Base-by-base conservation (phyloP, 1,140 invertebrate genomes). In the Agraylea sexmaculata region DNA sequence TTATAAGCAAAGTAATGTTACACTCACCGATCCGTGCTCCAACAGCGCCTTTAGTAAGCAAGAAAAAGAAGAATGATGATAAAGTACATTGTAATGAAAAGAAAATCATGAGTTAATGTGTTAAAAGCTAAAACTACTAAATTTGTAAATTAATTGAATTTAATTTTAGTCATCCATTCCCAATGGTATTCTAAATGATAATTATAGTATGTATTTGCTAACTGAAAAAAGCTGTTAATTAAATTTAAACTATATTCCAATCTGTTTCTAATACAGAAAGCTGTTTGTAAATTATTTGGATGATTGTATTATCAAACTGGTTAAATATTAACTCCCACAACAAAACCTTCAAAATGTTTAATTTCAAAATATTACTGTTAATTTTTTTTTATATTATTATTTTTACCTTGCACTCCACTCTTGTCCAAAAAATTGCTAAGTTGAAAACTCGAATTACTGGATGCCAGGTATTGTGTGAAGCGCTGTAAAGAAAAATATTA, bases 401-500 rank as follows among this genome's bases (percentile, higher is more conserved):
- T 61, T 60, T 71, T 75, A 93, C 89, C 88, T 87, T 90, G 86
- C 42, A 88, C 80, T 59, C 85, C 86, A 58, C 87, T 86, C 69
- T 97, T 98, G 66, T 99, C 95, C 58, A 95, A 70, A 66, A 97
- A 99, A 74, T 83, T 90, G 63, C 83, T 87, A 55, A 98, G 78
- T 71, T 97, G 93, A 75, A 99, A 97, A 53, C 89, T 92, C 63
- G 92, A 95, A 73, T 98, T 99, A 70, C 90, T 97, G 46, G 94
- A 98, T 37, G 95, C 95, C 62, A 99, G 73, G 70, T 96, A 99
- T 73, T 99, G 95, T 60, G 92, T 97, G 66, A 99, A 99, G 61
- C 95, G 82, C 91, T 98, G 80, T 49, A 84, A 83, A 50, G 58
- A 53, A 64, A 61, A 51, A 62, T n/a, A n/a, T n/a, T n/a, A n/a